Evolutionary conservation across 2,888 invertebrate genomes (phyloP), one percentile per base, ranked within the genome.

Genomic region (Tromatobia lineatoria): DNA sequence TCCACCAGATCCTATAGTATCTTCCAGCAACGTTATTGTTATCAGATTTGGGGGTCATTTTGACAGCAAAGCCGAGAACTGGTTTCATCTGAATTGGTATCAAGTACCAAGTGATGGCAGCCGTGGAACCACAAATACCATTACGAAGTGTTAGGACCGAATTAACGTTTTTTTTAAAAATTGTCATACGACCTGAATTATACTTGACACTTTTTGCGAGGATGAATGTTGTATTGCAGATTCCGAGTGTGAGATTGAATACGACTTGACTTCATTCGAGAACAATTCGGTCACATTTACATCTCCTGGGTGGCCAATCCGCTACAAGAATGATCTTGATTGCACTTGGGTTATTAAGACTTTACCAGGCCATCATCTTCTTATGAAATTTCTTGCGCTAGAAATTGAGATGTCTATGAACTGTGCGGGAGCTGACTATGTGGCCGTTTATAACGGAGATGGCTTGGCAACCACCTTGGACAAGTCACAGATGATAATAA

Each of bases 271-370:
- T 66, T 69, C 82, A 18, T 10, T 47, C 15, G 45, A 71, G 4
- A 90, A 93, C 83, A 71, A 47, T 23, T 85, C 86, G 1, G 87
- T 91, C 84, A 90, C 90, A 3, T 92, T 98, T 11, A 94, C 91
- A 0, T 97, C 98, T 4, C 98, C 98, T 0, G 97, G 97, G 69
- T 98, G 96, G 94, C 98, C 98, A 0, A 15, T 94, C 67, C 95
- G 96, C 0, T 98, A 98, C 91, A 94, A 88, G 0, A 78, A 93
- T 18, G 94, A 95, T 89, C 91, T 97, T 54, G 94, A 95, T 67
- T 98, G 98, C 91, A 94, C 95, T 80, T 99, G 98, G 98, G 94
- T 95, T 0, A 95, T 97, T 77, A 94, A 95, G 78, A 94, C 97
- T 0, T 91, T 92, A 0, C 93, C 94, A 0, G 96, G 96, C 25